Evolutionary conservation across 2,888 invertebrate species (phyloP).

Genomic region (Torymus auratus): DNA sequence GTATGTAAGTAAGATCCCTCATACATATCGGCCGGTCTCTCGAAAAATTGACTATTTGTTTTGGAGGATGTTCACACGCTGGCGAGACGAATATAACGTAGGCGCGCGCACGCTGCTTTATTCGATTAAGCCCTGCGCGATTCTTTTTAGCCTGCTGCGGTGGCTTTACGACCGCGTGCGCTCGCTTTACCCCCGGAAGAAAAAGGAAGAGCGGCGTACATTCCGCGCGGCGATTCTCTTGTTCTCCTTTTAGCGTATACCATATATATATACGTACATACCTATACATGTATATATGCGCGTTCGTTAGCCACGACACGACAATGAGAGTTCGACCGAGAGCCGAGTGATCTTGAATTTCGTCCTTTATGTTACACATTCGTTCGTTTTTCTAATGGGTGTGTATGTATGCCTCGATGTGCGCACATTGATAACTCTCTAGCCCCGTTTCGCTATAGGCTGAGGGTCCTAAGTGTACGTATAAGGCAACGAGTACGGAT

Average conservation of each 20-base stretch:
- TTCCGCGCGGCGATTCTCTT: constrained; percentile 24
- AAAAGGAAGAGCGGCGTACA: constrained; percentile 31
- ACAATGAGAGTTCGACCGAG: constrained; percentile 6
- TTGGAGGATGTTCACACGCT: constrained; percentile 58
- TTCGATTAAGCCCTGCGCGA: constrained; percentile 37
- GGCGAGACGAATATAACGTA: constrained; percentile 1
- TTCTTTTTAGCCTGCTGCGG: constrained; percentile 17
- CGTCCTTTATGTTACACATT: constrained; percentile 28
- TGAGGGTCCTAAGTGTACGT: too few species aligned
- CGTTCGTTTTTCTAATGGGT: constrained; percentile 31
- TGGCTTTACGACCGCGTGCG: constrained; percentile 27
- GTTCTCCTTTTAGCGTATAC: neutral
- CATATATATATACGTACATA: neutral
- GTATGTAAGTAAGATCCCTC: neutral
- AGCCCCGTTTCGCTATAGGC: constrained; percentile 16
- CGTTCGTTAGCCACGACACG: neutral
- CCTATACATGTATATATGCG: neutral
- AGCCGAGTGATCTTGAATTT: constrained; percentile 49
- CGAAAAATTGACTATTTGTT: constrained; percentile 58
- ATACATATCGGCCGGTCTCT: neutral
- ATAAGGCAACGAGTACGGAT: too few species aligned
- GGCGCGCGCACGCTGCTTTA: constrained; percentile 20
- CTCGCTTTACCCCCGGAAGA: neutral
- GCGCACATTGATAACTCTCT: constrained; percentile 48
- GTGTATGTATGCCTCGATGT: constrained; percentile 28